Base-by-base conservation (phyloP, 1,140 invertebrate species). In the Coboldia fuscipes region DNA sequence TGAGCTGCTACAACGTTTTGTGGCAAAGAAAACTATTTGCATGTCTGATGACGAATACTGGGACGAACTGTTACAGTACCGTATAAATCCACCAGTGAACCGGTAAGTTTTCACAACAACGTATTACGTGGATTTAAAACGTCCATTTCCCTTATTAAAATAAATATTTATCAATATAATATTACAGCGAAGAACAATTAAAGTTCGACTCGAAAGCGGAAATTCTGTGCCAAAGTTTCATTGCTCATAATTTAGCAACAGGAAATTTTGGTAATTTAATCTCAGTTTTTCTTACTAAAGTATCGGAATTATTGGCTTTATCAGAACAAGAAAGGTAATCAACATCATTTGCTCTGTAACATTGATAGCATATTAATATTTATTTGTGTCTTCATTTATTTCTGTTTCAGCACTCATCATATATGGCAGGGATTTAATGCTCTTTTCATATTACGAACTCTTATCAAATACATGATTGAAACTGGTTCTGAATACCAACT, bases 371-470 rank as follows among this genome's bases (percentile, higher is more conserved):
- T 26, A 33, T 35, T 33, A 36, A 38, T 35, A 26, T 27, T 33
- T 29, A 33, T 29, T 30, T 33, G 35, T 33, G 34, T 40, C 22
- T 4, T 18, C 22, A 34, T 38, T 30, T 29, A 35, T 30, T 26
- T 22, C 14, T 28, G 30, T 22, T 28, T 34, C 57, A 93, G 85
- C 54, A 80, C 79, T 42, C 73, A 92, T 56, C 77, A 89, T 43
- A 75, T 81, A 30, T 97, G 89, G 86, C 90, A 96, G 57, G 77
- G 85, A 0, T 86, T 83, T 51, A 97, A 97, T 61, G 81, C 83
- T 0, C 55, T 97, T 20, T 92, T 94, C 47, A 77, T 93, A 14
- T 72, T 96, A 37, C 67, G 90, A 35, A 79, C 74, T 43, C 67
- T 92, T 35, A 69, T 77, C 35, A 96, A 93, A 56, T 93, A 85